Base-by-base conservation (phyloP, 2,797 vertebrate genomes). In the Pagetopsis macropterus region DNA sequence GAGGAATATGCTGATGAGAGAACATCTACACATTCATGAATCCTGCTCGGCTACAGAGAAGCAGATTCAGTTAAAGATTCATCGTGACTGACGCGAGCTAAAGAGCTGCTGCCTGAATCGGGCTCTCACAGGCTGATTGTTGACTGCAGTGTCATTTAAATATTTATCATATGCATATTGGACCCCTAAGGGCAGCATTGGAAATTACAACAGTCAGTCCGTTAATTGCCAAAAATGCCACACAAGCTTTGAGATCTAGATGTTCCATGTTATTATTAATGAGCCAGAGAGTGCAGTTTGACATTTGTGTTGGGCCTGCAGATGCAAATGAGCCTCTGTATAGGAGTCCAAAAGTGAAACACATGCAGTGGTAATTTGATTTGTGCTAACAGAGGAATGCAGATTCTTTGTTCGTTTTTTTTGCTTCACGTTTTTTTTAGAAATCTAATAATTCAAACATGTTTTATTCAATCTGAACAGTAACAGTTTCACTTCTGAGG, bases 111-210 rank as follows among this genome's bases (percentile, higher is more conserved):
- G 82, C 84, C 74, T 80, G 72, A 87, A 86, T 85, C 78, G 79
- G 79, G 68, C 84, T 87, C 69, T 82, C 65, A 14, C 70, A 59
- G 79, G 65, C 85, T 91, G 86, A 89, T 86, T 91, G 86, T 89
- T 89, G 87, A 91, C 88, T 88, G 87, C 86, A 76, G 77, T 86
- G 88, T 81, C 74, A 88, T 94, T 94, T 93, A 91, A 94, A 94
- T 94, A 94, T 94, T 94, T 92, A 94, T 92, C 85, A 87, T 87
- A 88, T 92, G 88, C 90, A 92, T 90, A 93, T 93, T 87, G 80
- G 82, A 88, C 86, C 89, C 91, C 72, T 76, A 89, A 93, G 92
- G 92, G 87, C 85, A 89, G 86, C 75, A 81, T 91, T 84, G 91
- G 85, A 92, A 94, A 94, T 91, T 91, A 93, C 85, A 93, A 89